phyloP scores from a whole-genome alignment of 2,797 vertebrate genomes.

The Natrix natrix region DNA sequence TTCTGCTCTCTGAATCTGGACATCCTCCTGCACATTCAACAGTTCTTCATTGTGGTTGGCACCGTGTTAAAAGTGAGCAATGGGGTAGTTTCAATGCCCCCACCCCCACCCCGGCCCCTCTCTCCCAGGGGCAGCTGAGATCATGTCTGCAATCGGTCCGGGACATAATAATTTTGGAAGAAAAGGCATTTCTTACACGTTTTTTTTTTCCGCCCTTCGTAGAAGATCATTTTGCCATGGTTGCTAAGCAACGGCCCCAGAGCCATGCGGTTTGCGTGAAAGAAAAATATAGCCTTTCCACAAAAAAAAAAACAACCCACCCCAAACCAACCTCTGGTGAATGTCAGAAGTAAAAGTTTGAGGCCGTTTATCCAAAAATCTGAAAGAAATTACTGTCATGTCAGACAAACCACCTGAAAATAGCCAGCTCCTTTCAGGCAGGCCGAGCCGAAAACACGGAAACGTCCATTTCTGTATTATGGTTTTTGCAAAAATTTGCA shows the following conservation, averaged over 20 bases:
- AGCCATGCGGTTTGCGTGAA: neutral
- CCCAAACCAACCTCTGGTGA: neutral
- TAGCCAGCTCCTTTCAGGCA: neutral
- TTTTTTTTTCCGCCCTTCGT: neutral
- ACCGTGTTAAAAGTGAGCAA: neutral
- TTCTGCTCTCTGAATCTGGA: neutral
- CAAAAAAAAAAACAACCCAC: neutral
- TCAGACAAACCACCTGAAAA: neutral
- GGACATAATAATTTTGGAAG: neutral
- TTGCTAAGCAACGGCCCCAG: conserved; percentile 11
- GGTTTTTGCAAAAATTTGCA: neutral
- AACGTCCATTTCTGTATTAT: neutral
- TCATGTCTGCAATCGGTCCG: neutral
- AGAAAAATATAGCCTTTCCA: neutral
- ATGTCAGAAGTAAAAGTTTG: neutral
- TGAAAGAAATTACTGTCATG: neutral
- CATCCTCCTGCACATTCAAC: too few species aligned
- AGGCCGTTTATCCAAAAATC: neutral
- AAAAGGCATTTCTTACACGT: neutral
- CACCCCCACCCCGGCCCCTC: too few species aligned
- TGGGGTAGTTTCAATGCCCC: neutral
- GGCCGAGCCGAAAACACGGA: neutral
- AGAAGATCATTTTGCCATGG: neutral
- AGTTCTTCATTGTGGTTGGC: neutral
- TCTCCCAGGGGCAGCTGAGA: neutral